Conservation (phyloP, 37 sponge, comb jelly and placozoan genomes). For the Beroe forskalii region DNA sequence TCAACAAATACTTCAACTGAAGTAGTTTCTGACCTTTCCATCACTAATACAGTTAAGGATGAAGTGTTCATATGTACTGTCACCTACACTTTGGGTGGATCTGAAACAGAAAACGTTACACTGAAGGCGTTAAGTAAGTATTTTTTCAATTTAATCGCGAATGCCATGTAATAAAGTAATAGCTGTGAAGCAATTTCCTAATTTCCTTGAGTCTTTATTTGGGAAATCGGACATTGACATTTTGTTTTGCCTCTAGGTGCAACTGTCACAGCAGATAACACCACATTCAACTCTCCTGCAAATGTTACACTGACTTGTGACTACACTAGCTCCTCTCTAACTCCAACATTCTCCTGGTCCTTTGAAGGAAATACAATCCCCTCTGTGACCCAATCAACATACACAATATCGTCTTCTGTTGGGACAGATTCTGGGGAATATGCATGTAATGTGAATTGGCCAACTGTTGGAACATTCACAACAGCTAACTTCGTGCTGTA, state of each 20-base stretch:
- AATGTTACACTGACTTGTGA: not conserved
- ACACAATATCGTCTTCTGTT: not conserved
- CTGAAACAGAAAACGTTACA: not conserved
- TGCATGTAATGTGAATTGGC: not conserved
- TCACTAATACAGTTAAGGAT: not conserved
- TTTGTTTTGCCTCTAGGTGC: no score
- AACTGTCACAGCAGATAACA: not conserved
- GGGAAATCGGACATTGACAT: no score
- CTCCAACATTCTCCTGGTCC: not conserved
- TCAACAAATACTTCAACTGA: not conserved
- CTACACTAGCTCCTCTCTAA: not conserved
- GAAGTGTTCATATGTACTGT: not conserved
- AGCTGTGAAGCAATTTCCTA: no score
- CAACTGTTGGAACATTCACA: conserved; percentile 6
- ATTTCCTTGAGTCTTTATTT: no score
- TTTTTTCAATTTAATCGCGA: no score
- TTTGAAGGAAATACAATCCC: not conserved
- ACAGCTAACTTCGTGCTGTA: not conserved
- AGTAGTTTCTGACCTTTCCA: not conserved
- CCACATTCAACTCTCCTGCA: not conserved
- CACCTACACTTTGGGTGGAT: not conserved
- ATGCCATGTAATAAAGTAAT: no score
- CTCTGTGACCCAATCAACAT: not conserved
- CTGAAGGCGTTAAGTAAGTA: not conserved
- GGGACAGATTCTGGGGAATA: conserved; percentile 14